Evolutionary conservation across 2,797 vertebrate genomes (phyloP).

Genomic region (Hipposideros larvatus): DNA sequence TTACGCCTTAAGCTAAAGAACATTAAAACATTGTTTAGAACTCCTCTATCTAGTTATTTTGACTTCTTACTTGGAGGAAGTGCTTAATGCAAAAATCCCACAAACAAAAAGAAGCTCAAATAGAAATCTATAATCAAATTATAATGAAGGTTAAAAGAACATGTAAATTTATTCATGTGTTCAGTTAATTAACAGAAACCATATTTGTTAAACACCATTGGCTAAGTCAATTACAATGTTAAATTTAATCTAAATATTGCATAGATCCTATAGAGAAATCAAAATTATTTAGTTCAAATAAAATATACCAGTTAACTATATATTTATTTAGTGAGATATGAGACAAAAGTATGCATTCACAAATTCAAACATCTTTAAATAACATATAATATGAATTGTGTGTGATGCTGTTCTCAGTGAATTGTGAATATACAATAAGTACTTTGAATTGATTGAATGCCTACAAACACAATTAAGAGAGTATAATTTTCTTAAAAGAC

Average conservation of each 20-base stretch:
- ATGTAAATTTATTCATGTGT: not conserved
- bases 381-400: not conserved
- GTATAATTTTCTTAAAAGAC: not conserved
- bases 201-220: not conserved
- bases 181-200: not conserved
- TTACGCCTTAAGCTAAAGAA: not conserved
- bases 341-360: not conserved
- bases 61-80: not conserved
- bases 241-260: not conserved
- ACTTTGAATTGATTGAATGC: not conserved
- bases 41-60: not conserved
- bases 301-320: not conserved
- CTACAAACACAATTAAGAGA: not conserved
- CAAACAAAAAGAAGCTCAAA: not conserved
- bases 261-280: not conserved
- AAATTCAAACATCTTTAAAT: not conserved
- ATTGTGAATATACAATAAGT: not conserved
- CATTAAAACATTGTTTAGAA: not conserved
- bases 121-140: not conserved
- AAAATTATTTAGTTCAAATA: not conserved
- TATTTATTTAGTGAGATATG: not conserved
- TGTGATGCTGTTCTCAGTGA: not conserved
- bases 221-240: not conserved
- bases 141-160: not conserved
- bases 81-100: not conserved